Percentiles rank a stretch among this genome's conserved stretches.
These are phyloP conservation scores for Sitobion miscanthi DNA, from an alignment of 1,140 invertebrate species.

Conservation along the genomic window DNA sequence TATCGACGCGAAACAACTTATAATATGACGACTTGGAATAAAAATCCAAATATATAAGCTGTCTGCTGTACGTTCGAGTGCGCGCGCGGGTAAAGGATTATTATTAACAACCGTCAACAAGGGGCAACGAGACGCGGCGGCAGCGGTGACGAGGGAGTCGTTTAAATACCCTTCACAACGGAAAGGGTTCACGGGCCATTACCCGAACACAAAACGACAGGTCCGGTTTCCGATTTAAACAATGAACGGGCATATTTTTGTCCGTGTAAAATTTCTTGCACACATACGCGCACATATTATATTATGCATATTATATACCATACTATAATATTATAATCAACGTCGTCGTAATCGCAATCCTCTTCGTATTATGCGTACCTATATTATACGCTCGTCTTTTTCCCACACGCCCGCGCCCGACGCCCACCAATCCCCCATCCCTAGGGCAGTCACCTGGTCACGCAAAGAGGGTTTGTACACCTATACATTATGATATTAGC, in stretches of 20 bases:
- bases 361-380: background rate
- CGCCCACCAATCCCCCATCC: background rate
- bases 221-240: conserved; percentile 50
- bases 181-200: conserved; percentile 52
- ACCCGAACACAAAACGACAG: conserved; percentile 54
- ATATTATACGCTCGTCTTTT: background rate
- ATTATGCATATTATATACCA: conserved; percentile 7
- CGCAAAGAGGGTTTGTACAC: background rate
- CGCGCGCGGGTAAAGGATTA: background rate
- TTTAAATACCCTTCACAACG: conserved; percentile 39
- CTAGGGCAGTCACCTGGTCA: background rate
- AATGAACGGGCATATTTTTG: background rate
- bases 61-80: background rate
- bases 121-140: background rate
- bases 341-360: conserved; percentile 3
- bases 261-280: background rate
- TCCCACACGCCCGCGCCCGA: conserved; percentile 1
- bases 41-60: background rate
- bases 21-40: background rate
- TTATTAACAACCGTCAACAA: conserved; percentile 1
- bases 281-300: background rate
- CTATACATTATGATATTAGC: background rate
- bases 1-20: background rate
- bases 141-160: conserved; percentile 27
- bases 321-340: background rate